Base-by-base conservation (phyloP, 2,888 invertebrate species). In the Gryllus longicercus region DNA sequence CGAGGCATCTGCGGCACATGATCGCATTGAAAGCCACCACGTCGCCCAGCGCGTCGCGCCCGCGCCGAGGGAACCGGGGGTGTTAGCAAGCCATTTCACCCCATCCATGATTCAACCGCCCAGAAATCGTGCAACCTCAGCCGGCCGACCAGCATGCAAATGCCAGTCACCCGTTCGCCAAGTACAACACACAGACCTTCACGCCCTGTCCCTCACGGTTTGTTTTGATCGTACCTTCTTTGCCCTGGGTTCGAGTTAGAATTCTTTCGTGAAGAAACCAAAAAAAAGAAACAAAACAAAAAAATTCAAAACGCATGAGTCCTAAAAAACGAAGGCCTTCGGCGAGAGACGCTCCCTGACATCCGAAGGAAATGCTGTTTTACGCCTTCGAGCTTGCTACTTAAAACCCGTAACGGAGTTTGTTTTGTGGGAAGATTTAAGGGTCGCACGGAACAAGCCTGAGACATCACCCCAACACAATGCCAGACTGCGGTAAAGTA, bases 141-240 rank as follows among this genome's bases (percentile, higher is more conserved):
- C n/a, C 63, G 16, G n/a, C 14, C 16, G 63, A 63, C 16, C 38
- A 11, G n/a, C 63, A 63, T 63, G 63, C 63, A 63, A 63, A 63
- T 63, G 63, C 63, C 63, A 63, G 63, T 63, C 63, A 63, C 63
- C 63, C 63, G n/a, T 3, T 63, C n/a, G 63, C 16, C 14, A 5
- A 38, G 38, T 38, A 38, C 38, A 38, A 38, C 38, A 38, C 38
- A 38, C 38, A 63, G 16, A 11, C 63, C 63, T 63, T 63, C 63
- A 63, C 63, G 63, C 63, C 63, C 63, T 63, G 63, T 63, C 63
- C n/a, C n/a, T 63, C 63, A 63, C 63, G 63, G 63, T 63, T 63
- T 63, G 63, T 63, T 63, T 63, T 63, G 63, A 63, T 63, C 18
- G 63, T 63, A 63, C 63, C 18, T 18, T 63, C 63, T 63, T 63